Evolutionary conservation across 2,113 vertebrate species (phyloP), one percentile per base, ranked within the genome.

Genomic region (Tachycineta bicolor): DNA sequence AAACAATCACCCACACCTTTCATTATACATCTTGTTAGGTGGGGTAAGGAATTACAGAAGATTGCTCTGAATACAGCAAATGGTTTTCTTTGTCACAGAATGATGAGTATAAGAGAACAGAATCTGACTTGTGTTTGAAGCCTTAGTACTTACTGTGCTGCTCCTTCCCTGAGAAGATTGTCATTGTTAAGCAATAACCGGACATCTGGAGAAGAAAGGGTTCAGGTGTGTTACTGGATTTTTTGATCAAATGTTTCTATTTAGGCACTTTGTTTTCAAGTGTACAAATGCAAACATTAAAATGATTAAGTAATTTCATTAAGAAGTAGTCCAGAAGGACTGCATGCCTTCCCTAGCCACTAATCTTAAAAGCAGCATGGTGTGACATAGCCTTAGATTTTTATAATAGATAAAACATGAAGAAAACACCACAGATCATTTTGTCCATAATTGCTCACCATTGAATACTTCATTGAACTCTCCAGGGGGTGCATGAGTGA

Each of bases 391-490:
- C 28, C 43, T 55, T 7, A 33, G 74, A 59, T 62, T 85, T 58
- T 49, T 12, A 4, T 2, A 62, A 43, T 0, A 76, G 33, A 34
- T 50, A 50, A 90, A 78, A 68, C 0, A 0, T 53, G 26, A 76
- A 60, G 39, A 56, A 56, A 94, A 33, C 8, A 67, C 22, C 23
- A 50, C 34, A 10, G 19, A 81, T 22, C 2, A 14, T 52, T 89
- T 76, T 55, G 81, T 89, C 31, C 60, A 91, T 90, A 26, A 67
- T 14, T 47, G 96, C 98, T 99, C 74, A 99, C 99, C 99, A 90
- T 99, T 99, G 96, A 99, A 99, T 50, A 99, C 99, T 98, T 99
- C 99, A 94, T 99, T 99, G 96, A 99, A 99, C 94, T 99, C 99
- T 93, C 99, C 99, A 71, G 99, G 99, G 44, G 99, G 99, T 89